Percentiles rank a stretch among this genome's conserved stretches.
These are phyloP conservation scores for Sibirionetta formosa DNA, from an alignment of 2,797 vertebrate genomes.

Conservation along the genomic window DNA sequence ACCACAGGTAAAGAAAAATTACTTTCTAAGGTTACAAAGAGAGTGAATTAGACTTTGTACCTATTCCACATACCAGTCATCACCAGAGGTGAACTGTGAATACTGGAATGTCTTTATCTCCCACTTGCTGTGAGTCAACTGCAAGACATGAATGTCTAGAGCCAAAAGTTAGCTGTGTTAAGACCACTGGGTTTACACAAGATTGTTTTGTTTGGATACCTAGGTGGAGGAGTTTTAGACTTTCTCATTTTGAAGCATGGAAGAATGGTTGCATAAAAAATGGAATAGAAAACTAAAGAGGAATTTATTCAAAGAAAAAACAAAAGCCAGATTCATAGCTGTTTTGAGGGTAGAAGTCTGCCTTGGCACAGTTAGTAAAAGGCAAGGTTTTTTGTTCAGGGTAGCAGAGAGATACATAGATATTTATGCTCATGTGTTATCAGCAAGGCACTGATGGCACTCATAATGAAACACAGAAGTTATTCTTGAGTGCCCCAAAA, in stretches of 20 bases:
- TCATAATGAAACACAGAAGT: neutral
- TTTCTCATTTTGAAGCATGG: conserved; percentile 11
- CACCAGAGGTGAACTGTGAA: conserved; percentile 48
- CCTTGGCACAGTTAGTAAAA: neutral
- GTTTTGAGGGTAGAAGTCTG: neutral
- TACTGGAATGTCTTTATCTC: conserved; percentile 58
- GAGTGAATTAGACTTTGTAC: conserved; percentile 34
- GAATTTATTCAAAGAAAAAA: conserved; percentile 1
- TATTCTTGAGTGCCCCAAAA: neutral
- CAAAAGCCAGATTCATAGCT: conserved; percentile 2
- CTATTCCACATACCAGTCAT: conserved; percentile 50
- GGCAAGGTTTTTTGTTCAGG: neutral
- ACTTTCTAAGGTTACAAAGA: neutral
- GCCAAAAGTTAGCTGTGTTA: conserved; percentile 54
- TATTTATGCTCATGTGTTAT: neutral
- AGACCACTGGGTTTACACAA: conserved; percentile 68
- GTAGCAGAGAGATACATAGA: neutral
- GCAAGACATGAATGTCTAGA: conserved; percentile 43
- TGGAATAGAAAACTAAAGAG: neutral
- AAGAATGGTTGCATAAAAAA: conserved; percentile 9
- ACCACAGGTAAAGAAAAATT: neutral
- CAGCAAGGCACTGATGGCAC: neutral
- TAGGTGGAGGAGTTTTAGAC: neutral
- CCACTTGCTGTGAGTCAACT: conserved; percentile 58
- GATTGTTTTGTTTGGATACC: conserved; percentile 62